Percentiles rank a stretch among this genome's conserved stretches.
Conservation (phyloP, 2,113 vertebrate species). For the Charadrius vociferus region DNA sequence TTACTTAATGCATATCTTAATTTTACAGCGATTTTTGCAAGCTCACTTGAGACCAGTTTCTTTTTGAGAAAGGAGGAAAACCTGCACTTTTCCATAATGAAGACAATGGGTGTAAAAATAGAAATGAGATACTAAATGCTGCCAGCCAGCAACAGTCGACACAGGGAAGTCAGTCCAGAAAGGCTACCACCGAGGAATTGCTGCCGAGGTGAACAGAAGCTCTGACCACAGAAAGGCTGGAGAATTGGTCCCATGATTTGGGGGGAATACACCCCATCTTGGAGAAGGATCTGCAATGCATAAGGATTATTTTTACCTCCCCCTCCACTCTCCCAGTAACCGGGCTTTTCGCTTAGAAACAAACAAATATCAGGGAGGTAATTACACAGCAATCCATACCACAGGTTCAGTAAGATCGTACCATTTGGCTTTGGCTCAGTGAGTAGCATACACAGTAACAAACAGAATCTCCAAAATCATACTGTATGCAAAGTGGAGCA, state of each 20-base stretch:
- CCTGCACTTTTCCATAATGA: background rate
- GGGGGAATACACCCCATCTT: background rate
- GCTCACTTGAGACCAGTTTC: constrained; percentile 22
- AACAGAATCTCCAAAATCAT: background rate
- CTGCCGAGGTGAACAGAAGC: background rate
- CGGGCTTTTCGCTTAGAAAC: background rate
- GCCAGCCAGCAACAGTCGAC: background rate
- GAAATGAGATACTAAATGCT: background rate
- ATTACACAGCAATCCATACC: background rate
- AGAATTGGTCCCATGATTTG: background rate
- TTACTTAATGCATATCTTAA: constrained; percentile 30
- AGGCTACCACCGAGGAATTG: background rate
- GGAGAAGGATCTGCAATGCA: background rate
- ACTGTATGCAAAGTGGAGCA: background rate
- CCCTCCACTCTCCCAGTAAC: background rate
- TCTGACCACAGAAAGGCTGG: background rate
- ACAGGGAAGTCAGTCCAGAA: background rate
- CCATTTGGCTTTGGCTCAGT: background rate
- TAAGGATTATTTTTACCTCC: background rate
- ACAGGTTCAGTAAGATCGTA: background rate
- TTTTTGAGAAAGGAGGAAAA: background rate
- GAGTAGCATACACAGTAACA: background rate
- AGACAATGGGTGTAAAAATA: background rate
- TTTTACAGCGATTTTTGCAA: constrained; percentile 35
- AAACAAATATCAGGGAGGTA: background rate